Conservation (phyloP, 2,888 invertebrate species). For the Gymnocheta viridis region DNA sequence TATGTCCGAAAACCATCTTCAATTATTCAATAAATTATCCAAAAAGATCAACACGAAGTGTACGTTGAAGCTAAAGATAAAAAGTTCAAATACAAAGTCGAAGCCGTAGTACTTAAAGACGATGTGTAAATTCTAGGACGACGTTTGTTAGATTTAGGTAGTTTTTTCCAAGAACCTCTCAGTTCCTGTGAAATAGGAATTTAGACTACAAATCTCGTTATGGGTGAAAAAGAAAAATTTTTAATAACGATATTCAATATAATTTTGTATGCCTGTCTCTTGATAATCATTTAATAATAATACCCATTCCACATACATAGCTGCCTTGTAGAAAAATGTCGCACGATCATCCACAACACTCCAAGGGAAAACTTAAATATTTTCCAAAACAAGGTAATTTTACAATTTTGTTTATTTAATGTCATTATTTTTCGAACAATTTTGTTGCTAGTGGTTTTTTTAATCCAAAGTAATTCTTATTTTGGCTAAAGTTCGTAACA, state of each 20-base stretch:
- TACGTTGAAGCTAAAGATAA: constrained; percentile 10
- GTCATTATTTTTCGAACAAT: no score
- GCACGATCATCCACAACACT: constrained; percentile 8
- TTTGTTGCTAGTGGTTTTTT: no score
- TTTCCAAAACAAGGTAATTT: constrained; percentile 47
- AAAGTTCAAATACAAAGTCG: no score
- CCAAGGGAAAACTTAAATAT: constrained; percentile 43
- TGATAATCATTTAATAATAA: no score
- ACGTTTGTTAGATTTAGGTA: background rate
- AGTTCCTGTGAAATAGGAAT: constrained; percentile 48
- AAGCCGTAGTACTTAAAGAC: background rate
- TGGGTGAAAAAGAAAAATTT: no score
- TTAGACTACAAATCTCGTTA: constrained; percentile 35
- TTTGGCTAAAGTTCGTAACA: no score
- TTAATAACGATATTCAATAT: no score
- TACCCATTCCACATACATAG: constrained; percentile 55
- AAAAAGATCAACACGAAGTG: constrained; percentile 14
- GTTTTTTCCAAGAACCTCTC: constrained; percentile 24
- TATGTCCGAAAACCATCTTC: constrained; percentile 50
- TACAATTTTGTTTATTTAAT: no score
- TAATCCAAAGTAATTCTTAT: no score
- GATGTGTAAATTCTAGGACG: background rate
- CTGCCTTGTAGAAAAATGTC: constrained; percentile 48
- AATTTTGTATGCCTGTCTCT: no score
- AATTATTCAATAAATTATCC: constrained; percentile 43